Evolutionary conservation across 2,888 invertebrate genomes (phyloP).

Genomic region (Hydrotaea cyrtoneurina): DNA sequence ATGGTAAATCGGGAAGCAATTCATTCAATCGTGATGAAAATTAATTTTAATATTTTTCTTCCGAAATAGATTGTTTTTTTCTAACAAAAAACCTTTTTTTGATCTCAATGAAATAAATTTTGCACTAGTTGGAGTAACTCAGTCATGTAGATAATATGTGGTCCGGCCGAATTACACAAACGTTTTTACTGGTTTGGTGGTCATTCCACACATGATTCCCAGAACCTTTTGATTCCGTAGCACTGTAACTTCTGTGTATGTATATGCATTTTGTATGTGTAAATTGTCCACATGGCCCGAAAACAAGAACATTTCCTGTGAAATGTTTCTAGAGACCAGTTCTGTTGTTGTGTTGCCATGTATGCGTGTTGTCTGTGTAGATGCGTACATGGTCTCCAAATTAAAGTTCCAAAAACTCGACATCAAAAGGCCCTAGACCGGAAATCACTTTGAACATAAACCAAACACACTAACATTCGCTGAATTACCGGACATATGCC

Average conservation of each 20-base stretch:
- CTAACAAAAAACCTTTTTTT: too few relatives aligned
- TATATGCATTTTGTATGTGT: conserved; percentile 9
- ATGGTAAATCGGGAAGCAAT: too few relatives aligned
- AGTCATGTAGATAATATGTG: too few relatives aligned
- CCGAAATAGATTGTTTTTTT: too few relatives aligned
- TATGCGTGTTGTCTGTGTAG: not conserved
- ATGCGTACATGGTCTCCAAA: conserved; percentile 7
- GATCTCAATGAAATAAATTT: too few relatives aligned
- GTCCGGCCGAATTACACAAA: too few relatives aligned
- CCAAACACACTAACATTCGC: not conserved
- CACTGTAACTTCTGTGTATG: not conserved
- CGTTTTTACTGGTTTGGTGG: too few relatives aligned
- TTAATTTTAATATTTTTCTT: too few relatives aligned
- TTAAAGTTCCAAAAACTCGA: conserved; percentile 10
- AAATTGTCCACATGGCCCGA: conserved; percentile 28
- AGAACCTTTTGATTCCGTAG: not conserved
- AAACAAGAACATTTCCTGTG: conserved; percentile 37
- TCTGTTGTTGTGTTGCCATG: not conserved
- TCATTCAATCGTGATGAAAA: too few relatives aligned
- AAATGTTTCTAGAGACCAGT: not conserved
- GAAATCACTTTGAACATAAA: conserved; percentile 44
- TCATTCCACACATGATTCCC: too few relatives aligned
- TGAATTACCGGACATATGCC: not conserved
- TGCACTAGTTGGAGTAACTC: too few relatives aligned
- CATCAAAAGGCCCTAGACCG: conserved; percentile 49